These are phyloP conservation scores for Pseudococcus jackbeardsleyi DNA, from an alignment of 2,888 invertebrate species.

Conservation along the genomic window DNA sequence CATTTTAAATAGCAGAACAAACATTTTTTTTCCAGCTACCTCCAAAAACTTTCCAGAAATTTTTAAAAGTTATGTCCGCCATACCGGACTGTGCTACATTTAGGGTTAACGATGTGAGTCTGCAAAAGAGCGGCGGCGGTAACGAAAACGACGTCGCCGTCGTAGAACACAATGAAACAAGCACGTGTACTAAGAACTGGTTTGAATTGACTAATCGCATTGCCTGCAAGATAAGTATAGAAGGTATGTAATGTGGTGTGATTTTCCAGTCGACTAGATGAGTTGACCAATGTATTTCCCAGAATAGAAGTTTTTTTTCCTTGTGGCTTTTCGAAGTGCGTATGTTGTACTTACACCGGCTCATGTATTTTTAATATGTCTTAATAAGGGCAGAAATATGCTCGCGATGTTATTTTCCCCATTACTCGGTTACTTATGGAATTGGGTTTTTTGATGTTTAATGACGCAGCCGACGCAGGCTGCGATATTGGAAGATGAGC, in stretches of 20 bases:
- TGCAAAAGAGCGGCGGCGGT: background rate
- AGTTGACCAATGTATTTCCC: constrained; percentile 27
- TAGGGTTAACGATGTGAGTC: background rate
- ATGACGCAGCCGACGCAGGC: background rate
- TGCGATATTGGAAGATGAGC: background rate
- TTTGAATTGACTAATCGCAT: constrained; percentile 3
- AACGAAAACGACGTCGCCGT: background rate
- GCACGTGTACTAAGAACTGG: constrained; percentile 36
- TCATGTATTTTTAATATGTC: background rate
- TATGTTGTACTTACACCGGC: background rate
- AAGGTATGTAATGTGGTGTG: constrained; percentile 7
- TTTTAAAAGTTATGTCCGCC: too few species aligned
- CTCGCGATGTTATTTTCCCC: background rate
- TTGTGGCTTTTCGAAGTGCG: background rate
- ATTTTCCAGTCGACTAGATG: background rate
- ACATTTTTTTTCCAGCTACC: too few species aligned
- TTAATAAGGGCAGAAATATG: background rate
- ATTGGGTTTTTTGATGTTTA: constrained; percentile 7
- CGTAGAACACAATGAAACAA: background rate
- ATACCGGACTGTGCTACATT: too few species aligned
- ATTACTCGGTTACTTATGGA: background rate
- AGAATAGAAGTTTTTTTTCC: background rate
- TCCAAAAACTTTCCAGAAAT: too few species aligned
- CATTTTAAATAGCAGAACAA: too few species aligned
- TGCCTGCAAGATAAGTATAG: background rate